Evolutionary conservation across 2,113 vertebrate genomes (phyloP).

Genomic region (Gadus macrocephalus): DNA sequence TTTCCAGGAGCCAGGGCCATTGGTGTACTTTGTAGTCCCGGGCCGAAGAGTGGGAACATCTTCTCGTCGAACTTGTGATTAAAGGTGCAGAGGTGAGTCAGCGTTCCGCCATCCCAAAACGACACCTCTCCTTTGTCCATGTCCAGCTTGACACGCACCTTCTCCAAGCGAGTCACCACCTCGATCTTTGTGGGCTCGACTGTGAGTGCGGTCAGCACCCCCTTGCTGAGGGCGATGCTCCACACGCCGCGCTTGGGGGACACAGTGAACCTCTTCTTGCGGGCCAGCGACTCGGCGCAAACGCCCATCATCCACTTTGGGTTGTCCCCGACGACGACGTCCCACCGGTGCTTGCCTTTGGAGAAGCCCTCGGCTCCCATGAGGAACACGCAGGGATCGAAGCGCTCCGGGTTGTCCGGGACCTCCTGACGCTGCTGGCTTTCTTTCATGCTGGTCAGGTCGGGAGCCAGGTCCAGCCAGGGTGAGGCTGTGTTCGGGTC

Average conservation of each 20-base stretch:
- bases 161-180: slow-evolving; percentile 49
- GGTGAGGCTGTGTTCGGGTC: slow-evolving; percentile 69
- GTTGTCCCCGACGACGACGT: slow-evolving; percentile 64
- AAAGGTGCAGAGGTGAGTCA: slow-evolving; percentile 60
- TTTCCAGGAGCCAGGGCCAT: slow-evolving; percentile 58
- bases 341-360: slow-evolving; percentile 72
- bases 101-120: slow-evolving; percentile 58
- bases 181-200: slow-evolving; percentile 45
- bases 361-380: slow-evolving; percentile 66
- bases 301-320: slow-evolving; percentile 73
- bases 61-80: slow-evolving; percentile 61
- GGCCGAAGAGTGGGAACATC: slow-evolving; percentile 75
- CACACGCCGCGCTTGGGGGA: slow-evolving; percentile 66
- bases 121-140: slow-evolving; percentile 66
- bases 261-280: slow-evolving; percentile 72
- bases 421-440: slow-evolving; percentile 47
- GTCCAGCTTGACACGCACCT: slow-evolving; percentile 62
- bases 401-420: slow-evolving; percentile 69
- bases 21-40: slow-evolving; percentile 61
- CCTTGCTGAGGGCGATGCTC: slow-evolving; percentile 69
- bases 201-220: slow-evolving; percentile 53
- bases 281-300: slow-evolving; percentile 60
- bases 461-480: slow-evolving; percentile 59
- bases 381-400: slow-evolving; percentile 71
- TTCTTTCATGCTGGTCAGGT: slow-evolving; percentile 57